Evolutionary conservation across 2,113 vertebrate genomes (phyloP), one percentile per base, ranked within the genome.

Genomic region (Laticauda colubrina): DNA sequence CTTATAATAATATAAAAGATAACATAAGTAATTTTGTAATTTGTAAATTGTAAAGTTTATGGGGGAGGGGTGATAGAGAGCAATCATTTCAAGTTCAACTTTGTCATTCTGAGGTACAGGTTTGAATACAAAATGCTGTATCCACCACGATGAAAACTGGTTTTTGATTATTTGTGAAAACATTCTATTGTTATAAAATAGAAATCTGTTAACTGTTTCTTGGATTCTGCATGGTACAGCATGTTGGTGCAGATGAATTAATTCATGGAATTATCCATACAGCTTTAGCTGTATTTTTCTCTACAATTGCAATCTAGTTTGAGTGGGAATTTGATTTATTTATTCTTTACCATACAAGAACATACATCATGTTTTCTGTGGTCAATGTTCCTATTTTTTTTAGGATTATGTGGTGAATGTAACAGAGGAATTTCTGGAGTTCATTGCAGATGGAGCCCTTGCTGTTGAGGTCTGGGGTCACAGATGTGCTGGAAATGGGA

Each of bases 401-500:
- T 96, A 99, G 99, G 99, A 99, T 96, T 99, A 98, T 0, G 95
- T 98, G 93, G 98, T 99, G 39, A 98, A 98, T 0, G 98, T 99
- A 91, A 99, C 98, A 0, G 99, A 99, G 91, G 99, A 99, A 95
- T 99, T 99, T 96, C 95, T 99, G 95, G 99, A 99, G 98, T 99
- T 99, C 93, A 99, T 99, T 96, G 98, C 98, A 1, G 99, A 99
- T 5, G 99, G 99, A n/a, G 99, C 98, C 0, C 96, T 99, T 96
- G 98, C 99, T 8, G 98, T 99, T 91, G 99, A 99, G 93, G 99
- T 99, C 43, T 99, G 99, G 99, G 99, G 99, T 95, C 99, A 99
- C 96, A 98, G 98, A 54, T 99, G 99, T 95, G 98, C 98, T 3
- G 98, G 98, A 11, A 99, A 98, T 0, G 99, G 99, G n/a, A 98